Base-by-base conservation (phyloP, 2,888 invertebrate species). In the Thereva nobilitata region DNA sequence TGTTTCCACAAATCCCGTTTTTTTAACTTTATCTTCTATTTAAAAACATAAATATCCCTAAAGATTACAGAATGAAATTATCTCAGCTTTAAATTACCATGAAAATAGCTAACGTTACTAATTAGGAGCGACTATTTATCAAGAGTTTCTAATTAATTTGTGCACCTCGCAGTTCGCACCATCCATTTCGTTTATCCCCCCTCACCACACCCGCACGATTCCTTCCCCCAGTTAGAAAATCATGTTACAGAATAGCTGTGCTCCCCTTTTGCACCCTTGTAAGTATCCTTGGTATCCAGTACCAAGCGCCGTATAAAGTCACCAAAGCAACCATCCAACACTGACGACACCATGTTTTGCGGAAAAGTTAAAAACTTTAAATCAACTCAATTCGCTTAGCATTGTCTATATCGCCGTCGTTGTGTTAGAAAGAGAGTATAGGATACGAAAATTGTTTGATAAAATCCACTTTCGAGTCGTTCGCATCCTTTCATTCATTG, bases 361-460 rank as follows among this genome's bases (percentile, higher is more conserved):
- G 34, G 38, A 38, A 10, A 8, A 47, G 37, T 47, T 12, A n/a
- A 47, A 47, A 59, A 37, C 38, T 59, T 59, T 49, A 59, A 59
- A 12, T 59, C 38, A 59, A 59, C 59, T 49, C 49, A 59, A 59
- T 59, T 59, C 45, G 47, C 59, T 12, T 23, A 37, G 12, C 42
- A n/a, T 52, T 52, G 10, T 47, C 35, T 52, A 34, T 52, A n/a
- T 55, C 12, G 41, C n/a, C 38, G 10, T 38, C 10, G 40, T 40
- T 5, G 35, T n/a, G 38, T 55, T 40, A 7, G 54, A 10, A 37
- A 3, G 34, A 12, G 23, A 37, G 12, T n/a, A 12, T 9, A 12
- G 35, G 34, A 37, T 35, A 35, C 45, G 5, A 44, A 6, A 10
- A 23, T 23, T 23, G 23, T 23, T 23, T 23, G 23, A 23, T 23